These are phyloP conservation scores for Ivindomyrus marchei DNA, from an alignment of 2,113 vertebrate genomes.

Conservation along the genomic window DNA sequence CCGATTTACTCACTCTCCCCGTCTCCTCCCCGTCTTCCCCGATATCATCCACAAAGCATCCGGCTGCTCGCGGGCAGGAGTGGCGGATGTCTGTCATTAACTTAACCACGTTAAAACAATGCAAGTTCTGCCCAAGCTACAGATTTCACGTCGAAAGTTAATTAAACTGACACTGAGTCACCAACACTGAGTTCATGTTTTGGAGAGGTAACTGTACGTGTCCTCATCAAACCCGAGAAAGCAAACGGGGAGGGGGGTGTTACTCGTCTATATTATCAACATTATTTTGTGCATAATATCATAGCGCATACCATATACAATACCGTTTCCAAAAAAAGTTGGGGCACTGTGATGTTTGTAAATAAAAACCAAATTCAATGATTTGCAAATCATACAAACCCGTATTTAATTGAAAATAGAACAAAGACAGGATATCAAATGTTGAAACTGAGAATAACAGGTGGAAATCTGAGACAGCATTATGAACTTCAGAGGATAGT, in stretches of 20 bases:
- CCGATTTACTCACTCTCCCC: not conserved
- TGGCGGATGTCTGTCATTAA: not conserved
- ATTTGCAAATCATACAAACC: not conserved
- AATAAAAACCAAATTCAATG: not conserved
- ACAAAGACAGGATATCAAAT: too few relatives aligned
- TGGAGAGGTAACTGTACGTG: not conserved
- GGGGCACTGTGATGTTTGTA: not conserved
- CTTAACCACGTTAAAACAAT: slow-evolving; percentile 1
- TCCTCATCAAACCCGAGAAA: not conserved
- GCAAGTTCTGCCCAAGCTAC: not conserved
- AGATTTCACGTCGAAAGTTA: not conserved
- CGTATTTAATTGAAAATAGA: not conserved
- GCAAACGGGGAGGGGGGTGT: not conserved
- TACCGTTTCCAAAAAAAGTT: not conserved
- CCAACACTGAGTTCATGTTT: not conserved
- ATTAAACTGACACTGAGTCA: not conserved
- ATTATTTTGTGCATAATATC: not conserved
- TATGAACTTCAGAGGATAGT: too few relatives aligned
- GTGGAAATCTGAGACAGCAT: too few relatives aligned
- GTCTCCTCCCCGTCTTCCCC: not conserved
- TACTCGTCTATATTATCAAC: not conserved
- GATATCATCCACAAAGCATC: slow-evolving; percentile 2
- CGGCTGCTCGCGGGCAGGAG: not conserved
- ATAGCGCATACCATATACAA: not conserved
- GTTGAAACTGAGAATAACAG: not conserved